Conservation (phyloP, 1,140 invertebrate genomes). For the Pectinophora gossypiella region DNA sequence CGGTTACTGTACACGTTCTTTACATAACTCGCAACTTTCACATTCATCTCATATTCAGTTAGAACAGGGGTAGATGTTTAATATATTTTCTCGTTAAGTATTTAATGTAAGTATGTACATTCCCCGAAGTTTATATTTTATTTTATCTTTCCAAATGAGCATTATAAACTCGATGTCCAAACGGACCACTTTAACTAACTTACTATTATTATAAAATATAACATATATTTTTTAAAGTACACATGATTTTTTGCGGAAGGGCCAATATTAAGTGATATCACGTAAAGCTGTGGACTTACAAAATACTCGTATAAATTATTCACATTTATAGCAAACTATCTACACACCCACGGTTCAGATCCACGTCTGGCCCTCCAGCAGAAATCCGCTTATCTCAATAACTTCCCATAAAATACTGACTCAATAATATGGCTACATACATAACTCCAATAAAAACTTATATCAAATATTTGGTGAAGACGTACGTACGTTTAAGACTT, state of each 20-base stretch:
- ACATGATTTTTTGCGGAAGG: conserved; percentile 55
- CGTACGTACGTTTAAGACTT: conserved; percentile 55
- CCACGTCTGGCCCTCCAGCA: conserved; percentile 58
- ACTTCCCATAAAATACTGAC: conserved; percentile 73
- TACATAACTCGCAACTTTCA: conserved; percentile 19
- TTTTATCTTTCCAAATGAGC: conserved; percentile 64
- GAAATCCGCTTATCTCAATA: conserved; percentile 54
- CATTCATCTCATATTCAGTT: conserved; percentile 47
- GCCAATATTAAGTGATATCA: conserved; percentile 63
- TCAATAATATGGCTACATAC: conserved; percentile 70
- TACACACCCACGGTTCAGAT: conserved; percentile 63
- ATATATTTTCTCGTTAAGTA: conserved; percentile 29
- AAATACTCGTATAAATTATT: conserved; percentile 74
- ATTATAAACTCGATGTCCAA: conserved; percentile 56
- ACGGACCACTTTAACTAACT: conserved; percentile 45
- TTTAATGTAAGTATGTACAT: no score
- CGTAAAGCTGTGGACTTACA: conserved; percentile 72
- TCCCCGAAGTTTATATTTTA: conserved; percentile 40
- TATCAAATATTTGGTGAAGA: conserved; percentile 73
- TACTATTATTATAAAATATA: conserved; percentile 69
- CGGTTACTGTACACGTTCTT: conserved; percentile 66
- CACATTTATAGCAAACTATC: conserved; percentile 74
- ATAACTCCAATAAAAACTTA: conserved; percentile 71
- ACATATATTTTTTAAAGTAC: conserved; percentile 53
- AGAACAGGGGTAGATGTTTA: conserved; percentile 40